phyloP scores from a whole-genome alignment of 2,113 vertebrate species.

The Rousettus leschenaultii region DNA sequence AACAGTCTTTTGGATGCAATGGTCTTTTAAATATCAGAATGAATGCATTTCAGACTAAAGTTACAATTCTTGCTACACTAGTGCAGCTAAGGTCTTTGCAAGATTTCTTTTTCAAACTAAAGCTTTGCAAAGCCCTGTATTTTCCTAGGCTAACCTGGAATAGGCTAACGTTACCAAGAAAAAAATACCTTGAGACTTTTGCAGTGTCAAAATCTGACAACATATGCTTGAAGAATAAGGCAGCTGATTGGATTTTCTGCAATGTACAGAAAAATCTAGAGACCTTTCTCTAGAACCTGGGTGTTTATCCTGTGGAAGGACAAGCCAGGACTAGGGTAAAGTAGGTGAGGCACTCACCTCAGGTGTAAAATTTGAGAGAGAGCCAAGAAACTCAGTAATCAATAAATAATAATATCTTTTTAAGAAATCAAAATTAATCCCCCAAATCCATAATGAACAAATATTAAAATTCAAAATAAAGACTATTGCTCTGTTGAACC shows the following conservation, averaged over 20 bases:
- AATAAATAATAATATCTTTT: background rate
- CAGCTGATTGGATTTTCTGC: background rate
- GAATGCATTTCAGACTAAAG: background rate
- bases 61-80: background rate
- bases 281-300: background rate
- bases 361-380: background rate
- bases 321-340: background rate
- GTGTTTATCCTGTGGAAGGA: background rate
- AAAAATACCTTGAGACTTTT: background rate
- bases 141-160: background rate
- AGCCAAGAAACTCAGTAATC: background rate
- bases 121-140: background rate
- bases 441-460: background rate
- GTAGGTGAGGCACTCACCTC: background rate
- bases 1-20: background rate
- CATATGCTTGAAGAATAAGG: background rate
- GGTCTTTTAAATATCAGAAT: background rate
- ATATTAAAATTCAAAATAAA: background rate
- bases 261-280: background rate
- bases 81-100: background rate
- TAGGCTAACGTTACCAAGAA: background rate
- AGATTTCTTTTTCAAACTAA: background rate
- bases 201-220: background rate
- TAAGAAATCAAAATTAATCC: conserved; percentile 26
- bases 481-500: background rate